Percentiles rank a stretch among this genome's conserved stretches.
These are phyloP conservation scores for Coelopa pilipes DNA, from an alignment of 2,888 invertebrate genomes.

Conservation along the genomic window DNA sequence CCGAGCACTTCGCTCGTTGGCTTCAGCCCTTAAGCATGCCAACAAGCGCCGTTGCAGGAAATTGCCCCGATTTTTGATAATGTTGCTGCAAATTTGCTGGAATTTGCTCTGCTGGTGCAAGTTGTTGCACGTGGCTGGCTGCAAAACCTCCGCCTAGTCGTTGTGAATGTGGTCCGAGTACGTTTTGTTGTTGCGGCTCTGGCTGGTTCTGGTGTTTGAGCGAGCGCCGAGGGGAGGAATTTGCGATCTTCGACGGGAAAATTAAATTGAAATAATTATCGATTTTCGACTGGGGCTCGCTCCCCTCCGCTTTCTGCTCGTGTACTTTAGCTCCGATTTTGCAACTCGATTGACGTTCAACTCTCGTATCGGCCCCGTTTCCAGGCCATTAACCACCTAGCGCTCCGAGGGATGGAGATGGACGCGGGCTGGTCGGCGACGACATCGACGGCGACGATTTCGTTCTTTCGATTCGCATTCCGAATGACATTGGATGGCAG, in stretches of 20 bases:
- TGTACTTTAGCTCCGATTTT: background rate
- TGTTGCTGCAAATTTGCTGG: constrained; percentile 14
- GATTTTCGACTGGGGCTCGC: background rate
- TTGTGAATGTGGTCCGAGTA: no score
- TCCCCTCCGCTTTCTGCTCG: no score
- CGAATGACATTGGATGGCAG: background rate
- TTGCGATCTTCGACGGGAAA: background rate
- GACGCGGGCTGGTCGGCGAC: background rate
- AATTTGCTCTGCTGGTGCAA: constrained; percentile 1
- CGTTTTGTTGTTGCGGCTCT: no score
- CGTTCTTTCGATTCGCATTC: constrained; percentile 1
- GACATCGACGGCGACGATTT: background rate
- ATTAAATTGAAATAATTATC: constrained; percentile 11
- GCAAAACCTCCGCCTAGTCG: background rate
- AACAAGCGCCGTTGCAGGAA: constrained; percentile 15
- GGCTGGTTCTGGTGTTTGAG: no score
- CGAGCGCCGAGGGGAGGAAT: background rate
- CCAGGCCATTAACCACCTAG: constrained; percentile 15
- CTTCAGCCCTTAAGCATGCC: background rate
- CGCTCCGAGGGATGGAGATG: background rate
- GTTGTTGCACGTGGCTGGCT: constrained; percentile 14
- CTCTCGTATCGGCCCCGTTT: background rate
- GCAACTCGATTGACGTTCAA: constrained; percentile 1
- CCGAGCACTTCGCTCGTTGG: background rate
- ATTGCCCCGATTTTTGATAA: constrained; percentile 12